Base-by-base conservation (phyloP, 2,113 vertebrate species). In the Clinocottus analis region DNA sequence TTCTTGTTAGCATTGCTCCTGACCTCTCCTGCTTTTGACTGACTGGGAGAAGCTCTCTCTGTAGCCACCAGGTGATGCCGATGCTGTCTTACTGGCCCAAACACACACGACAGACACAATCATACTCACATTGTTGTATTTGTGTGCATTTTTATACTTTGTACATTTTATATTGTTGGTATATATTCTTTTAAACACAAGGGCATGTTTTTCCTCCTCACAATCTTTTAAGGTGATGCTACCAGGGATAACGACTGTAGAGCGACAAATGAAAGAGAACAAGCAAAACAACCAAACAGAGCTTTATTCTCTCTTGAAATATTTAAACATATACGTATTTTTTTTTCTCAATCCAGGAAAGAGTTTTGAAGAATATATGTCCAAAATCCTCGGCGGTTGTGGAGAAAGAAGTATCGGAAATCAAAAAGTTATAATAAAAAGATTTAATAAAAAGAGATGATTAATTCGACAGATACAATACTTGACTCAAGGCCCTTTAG, bases 11-110 rank as follows among this genome's bases (percentile, higher is more conserved):
- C 58, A 25, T 63, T 75, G 67, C 41, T 45, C 6, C 33, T 60
- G 17, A 47, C 41, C 17, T 58, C 35, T 8, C 17, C 62, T 39
- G 47, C 37, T 56, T 5, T 29, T 62, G 21, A 53, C 10, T 29
- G 25, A 67, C 27, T 45, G n/a, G 43, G 62, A 53, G n/a, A 67
- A 67, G 43, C 64, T 68, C 49, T 31, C 39, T 49, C 63, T 49
- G 49, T 45, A 49, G 17, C 71, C 76, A 64, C 39, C 29, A 58
- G 70, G 49, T 74, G 75, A 78, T 63, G 47, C 56, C 39, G 47
- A 56, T 37, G n/a, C 19, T 37, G 33, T 51, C 37, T 23, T 25
- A 55, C 10, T 25, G 11, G 25, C 51, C 51, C 51, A n/a, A 25
- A 74, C 58, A 58, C 7, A 35, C 55, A 27, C 56, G 35, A 63